Evolutionary conservation across 2,888 invertebrate species (phyloP), one percentile per base, ranked within the genome.

Genomic region (Polymixis flavicincta): DNA sequence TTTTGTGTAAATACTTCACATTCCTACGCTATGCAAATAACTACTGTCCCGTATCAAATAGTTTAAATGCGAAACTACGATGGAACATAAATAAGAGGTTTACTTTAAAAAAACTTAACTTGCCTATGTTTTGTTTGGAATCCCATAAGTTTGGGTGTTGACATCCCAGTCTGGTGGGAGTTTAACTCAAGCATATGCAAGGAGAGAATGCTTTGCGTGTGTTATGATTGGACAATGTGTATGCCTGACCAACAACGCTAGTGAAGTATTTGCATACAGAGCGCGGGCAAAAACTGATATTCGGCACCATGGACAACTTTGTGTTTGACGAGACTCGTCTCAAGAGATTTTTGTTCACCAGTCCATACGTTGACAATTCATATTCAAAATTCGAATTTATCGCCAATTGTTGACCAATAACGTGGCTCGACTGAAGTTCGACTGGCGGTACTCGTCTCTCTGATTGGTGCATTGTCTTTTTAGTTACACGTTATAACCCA

Each of bases 311-410:
- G 14, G 45, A 59, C 45, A 32, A 52, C 19, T 60, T 73, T 50
- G 28, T 74, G n/a, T 32, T 54, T 45, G 11, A 17, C 19, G 13
- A 17, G n/a, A 37, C 19, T 22, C 9, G 14, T 52, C 45, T 74
- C 76, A 45, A 63, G 63, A 32, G 76, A 54, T 32, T 28, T 48
- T 25, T 32, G 45, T 22, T 2, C 60, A 25, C 42, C 19, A 61
- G 28, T 60, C 50, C 37, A 42, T 28, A 42, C 19, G 59, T 73
- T 48, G 22, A 25, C 28, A 14, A 19, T 72, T 42, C 75, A 25
- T 45, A 52, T 52, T 75, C 25, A 54, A 74, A 75, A 75, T 75
- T 74, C 22, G 32, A 45, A 75, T 74, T 75, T 25, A 45, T 45
- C 75, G 45, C 32, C 32, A 25, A 63, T 22, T 25, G 17, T 63